phyloP scores from a whole-genome alignment of 2,113 vertebrate genomes.

The Macquaria ambigua region DNA sequence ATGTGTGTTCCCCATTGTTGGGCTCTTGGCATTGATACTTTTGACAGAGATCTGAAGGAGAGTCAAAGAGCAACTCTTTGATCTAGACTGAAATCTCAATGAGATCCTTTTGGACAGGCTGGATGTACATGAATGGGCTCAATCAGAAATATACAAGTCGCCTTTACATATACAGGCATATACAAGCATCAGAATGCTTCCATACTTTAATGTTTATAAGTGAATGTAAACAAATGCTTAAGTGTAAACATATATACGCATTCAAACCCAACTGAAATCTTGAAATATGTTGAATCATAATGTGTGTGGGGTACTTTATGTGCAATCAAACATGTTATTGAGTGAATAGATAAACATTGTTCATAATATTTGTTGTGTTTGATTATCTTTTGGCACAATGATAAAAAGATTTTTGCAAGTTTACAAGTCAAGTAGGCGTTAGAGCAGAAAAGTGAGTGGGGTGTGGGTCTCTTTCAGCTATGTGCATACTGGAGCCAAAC shows the following conservation, averaged over 20 bases:
- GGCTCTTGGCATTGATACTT: conserved; percentile 66
- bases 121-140: conserved; percentile 25
- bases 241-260: conserved; percentile 7
- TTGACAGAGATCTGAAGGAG: conserved; percentile 63
- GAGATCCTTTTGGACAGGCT: conserved; percentile 36
- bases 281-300: background rate
- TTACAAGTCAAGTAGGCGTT: conserved; percentile 17
- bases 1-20: conserved; percentile 71
- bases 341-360: conserved; percentile 23
- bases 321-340: conserved; percentile 14
- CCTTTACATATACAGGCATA: background rate
- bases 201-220: conserved; percentile 12
- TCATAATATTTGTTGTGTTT: conserved; percentile 13
- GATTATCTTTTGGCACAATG: conserved; percentile 36
- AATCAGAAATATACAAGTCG: background rate
- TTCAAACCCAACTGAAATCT: conserved; percentile 3
- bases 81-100: conserved; percentile 45
- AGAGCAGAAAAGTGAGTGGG: conserved; percentile 46
- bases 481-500: conserved; percentile 21
- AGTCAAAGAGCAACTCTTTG: conserved; percentile 71
- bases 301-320: background rate
- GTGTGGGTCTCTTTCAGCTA: conserved; percentile 30
- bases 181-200: conserved; percentile 4
- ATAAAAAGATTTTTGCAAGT: conserved; percentile 25
- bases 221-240: conserved; percentile 11